phyloP scores from a whole-genome alignment of 2,113 vertebrate genomes.

The Polyodon spathula region DNA sequence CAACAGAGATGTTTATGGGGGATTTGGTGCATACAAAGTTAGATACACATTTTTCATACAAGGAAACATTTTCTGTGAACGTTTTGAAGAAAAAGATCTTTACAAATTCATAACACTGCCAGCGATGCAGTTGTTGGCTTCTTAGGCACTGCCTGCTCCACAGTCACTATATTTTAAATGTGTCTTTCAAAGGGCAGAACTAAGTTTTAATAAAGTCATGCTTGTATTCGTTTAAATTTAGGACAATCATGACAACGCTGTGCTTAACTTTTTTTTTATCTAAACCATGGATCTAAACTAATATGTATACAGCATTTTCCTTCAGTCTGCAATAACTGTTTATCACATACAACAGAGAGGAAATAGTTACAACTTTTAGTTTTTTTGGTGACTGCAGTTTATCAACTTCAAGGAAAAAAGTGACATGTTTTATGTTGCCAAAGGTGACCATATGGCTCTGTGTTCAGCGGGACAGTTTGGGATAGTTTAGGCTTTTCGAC shows the following conservation, averaged over 20 bases:
- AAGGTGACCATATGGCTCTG: too few species aligned
- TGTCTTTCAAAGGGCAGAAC: neutral
- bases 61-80: neutral
- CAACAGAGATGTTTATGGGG: too few species aligned
- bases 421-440: too few species aligned
- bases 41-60: neutral
- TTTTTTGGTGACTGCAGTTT: constrained; percentile 32
- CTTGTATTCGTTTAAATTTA: neutral
- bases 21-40: too few species aligned
- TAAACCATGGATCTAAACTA: constrained; percentile 15
- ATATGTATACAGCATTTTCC: constrained; percentile 1
- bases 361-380: constrained; percentile 18
- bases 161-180: neutral
- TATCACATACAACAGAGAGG: constrained; percentile 15
- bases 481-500: too few species aligned
- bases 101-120: neutral
- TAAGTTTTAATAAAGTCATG: constrained; percentile 2
- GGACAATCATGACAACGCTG: constrained; percentile 11
- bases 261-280: constrained; percentile 2
- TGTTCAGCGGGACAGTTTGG: too few species aligned
- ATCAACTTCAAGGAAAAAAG: constrained; percentile 13
- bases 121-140: neutral
- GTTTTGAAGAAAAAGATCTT: constrained; percentile 1
- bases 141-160: neutral
- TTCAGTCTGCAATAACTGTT: neutral